Evolutionary conservation across 1,140 invertebrate genomes (phyloP), one percentile per base, ranked within the genome.

Genomic region (Bemisia tabaci): DNA sequence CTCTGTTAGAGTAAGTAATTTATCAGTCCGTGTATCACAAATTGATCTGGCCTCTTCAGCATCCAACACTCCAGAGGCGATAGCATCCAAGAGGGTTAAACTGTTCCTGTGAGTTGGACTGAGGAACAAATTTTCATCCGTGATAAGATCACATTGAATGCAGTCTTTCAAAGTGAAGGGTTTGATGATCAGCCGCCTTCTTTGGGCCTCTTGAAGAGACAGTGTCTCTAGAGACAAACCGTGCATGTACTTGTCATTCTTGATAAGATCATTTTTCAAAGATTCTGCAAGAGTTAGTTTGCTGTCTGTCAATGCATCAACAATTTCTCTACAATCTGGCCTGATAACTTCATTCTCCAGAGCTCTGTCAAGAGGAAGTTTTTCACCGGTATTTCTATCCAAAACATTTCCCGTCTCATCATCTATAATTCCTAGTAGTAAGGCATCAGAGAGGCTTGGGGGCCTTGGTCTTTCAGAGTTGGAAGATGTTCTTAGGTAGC

Each of bases 81-180:
- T 86, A 5, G 93, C 90, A 78, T 95, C 88, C 62, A 91, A 77
- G 68, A 97, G 86, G 66, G 87, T 86, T 23, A 94, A 77, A 72
- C 87, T 87, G 5, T 82, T 79, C 68, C 85, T 84, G 70, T 89
- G 88, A 62, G 87, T 82, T 1, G 90, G 88, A 73, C 94, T 93
- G 25, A 84, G 81, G 65, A 97, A 88, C 72, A 83, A 84, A 63
- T 88, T 87, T 68, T 85, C 82, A 63, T 88, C 85, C 72, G 92
- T 89, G 70, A 95, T 82, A 63, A 94, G 79, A 70, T 90, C 87
- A 70, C 88, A 81, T 75, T 94, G 90, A 72, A 85, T 83, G 68
- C 89, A 85, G 72, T 96, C 93, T 78, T 94, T 92, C 5, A 98
- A 79, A 9, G 92, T 93, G 79, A 94, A 84, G 0, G 94, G 94